A percentile compares a stretch with the other conserved stretches of the same genome.
Conservation (phyloP, 2,113 vertebrate genomes). For the Pomatostomus ruficeps region DNA sequence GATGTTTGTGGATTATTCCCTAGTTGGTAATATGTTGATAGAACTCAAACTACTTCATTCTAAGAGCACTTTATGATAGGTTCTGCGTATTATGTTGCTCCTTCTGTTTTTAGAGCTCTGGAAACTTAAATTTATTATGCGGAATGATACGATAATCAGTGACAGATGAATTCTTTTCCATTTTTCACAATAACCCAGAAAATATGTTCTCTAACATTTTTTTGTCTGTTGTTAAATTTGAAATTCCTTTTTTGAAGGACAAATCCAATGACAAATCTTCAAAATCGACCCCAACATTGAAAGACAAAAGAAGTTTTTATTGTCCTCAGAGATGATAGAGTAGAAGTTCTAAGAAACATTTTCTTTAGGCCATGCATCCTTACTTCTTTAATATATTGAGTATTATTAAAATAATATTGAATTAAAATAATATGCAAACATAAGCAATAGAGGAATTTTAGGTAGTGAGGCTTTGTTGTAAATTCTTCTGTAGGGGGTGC, state of each 20-base stretch:
- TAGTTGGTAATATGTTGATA: background rate
- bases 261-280: background rate
- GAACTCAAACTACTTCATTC: background rate
- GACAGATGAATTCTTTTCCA: background rate
- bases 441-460: background rate
- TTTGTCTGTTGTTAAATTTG: background rate
- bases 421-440: background rate
- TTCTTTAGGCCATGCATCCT: background rate
- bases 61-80: background rate
- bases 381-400: background rate
- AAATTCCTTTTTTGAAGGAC: background rate
- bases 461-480: background rate
- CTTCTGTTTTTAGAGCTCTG: background rate
- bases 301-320: background rate
- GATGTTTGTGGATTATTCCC: background rate
- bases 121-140: background rate
- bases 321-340: background rate
- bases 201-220: background rate
- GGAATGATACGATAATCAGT: background rate
- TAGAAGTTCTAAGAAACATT: background rate
- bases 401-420: background rate
- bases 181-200: background rate
- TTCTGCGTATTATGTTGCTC: fast-evolving
- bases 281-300: fast-evolving
- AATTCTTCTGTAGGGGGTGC: background rate